A percentile compares a stretch with the other conserved stretches of the same genome.
Evolutionary conservation across 2,113 vertebrate genomes (phyloP).

Genomic region (Chaetura pelagica): DNA sequence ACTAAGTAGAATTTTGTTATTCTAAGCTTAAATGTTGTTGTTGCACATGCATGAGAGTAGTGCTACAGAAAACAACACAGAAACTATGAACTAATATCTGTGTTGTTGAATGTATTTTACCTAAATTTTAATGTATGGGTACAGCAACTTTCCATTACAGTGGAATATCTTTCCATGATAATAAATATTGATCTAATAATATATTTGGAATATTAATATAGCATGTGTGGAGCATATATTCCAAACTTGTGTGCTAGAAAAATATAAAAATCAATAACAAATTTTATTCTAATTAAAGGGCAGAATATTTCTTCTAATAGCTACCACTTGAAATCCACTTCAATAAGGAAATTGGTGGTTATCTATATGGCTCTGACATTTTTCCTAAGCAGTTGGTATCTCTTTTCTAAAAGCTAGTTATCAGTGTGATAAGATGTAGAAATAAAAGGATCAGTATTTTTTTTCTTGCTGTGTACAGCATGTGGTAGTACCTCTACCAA

Average conservation of each 20-base stretch:
- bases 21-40: not conserved
- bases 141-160: not conserved
- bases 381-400: not conserved
- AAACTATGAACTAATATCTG: not conserved
- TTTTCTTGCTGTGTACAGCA: not conserved
- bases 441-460: not conserved
- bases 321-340: constrained; percentile 8
- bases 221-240: constrained; percentile 20
- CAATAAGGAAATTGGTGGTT: constrained; percentile 8
- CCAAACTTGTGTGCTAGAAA: constrained; percentile 44
- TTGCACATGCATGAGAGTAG: not conserved
- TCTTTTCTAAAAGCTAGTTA: constrained; percentile 3
- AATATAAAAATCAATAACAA: constrained; percentile 67
- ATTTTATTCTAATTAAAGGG: constrained; percentile 55
- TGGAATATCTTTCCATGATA: constrained; percentile 8
- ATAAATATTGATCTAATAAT: constrained; percentile 46
- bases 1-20: not conserved
- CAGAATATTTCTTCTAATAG: constrained; percentile 38
- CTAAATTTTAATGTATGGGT: not conserved
- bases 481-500: not conserved
- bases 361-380: not conserved
- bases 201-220: constrained; percentile 24
- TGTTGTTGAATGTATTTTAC: not conserved
- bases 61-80: not conserved
- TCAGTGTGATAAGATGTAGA: not conserved